Evolutionary conservation across 2,797 vertebrate genomes (phyloP).

Genomic region (Monodelphis domestica): DNA sequence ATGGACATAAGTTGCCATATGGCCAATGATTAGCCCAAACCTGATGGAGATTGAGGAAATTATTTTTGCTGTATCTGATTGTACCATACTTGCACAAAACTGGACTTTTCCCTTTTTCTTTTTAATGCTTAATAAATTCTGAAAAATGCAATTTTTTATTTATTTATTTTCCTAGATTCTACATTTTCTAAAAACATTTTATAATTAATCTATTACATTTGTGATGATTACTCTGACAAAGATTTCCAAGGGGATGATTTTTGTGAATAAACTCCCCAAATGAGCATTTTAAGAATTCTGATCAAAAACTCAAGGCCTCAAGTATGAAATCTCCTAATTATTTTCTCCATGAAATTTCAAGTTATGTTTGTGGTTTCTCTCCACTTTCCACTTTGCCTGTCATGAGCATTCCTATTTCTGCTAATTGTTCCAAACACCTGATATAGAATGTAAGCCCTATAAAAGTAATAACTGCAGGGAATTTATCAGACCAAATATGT

Average conservation of each 20-base stretch:
- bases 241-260: slow-evolving; percentile 20
- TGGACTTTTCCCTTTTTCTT: slow-evolving; percentile 41
- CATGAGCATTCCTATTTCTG: slow-evolving; percentile 45
- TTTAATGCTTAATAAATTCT: slow-evolving; percentile 24
- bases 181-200: neutral
- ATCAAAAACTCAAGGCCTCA: neutral
- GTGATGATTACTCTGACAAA: neutral
- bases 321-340: slow-evolving; percentile 10
- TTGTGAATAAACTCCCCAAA: slow-evolving; percentile 18
- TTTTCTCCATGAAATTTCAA: slow-evolving; percentile 59
- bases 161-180: neutral
- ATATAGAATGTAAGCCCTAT: slow-evolving; percentile 44
- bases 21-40: slow-evolving; percentile 9
- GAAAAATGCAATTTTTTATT: slow-evolving; percentile 2
- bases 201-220: neutral
- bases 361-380: slow-evolving; percentile 45
- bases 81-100: neutral
- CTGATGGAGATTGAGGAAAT: slow-evolving; percentile 39
- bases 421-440: slow-evolving; percentile 71
- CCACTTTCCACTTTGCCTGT: slow-evolving; percentile 7
- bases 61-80: slow-evolving; percentile 31
- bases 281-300: neutral
- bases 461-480: slow-evolving; percentile 68
- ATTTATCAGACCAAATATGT: slow-evolving; percentile 71
- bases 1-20: neutral